Conservation (phyloP, 2,888 invertebrate genomes). For the Eupithecia subumbrata region DNA sequence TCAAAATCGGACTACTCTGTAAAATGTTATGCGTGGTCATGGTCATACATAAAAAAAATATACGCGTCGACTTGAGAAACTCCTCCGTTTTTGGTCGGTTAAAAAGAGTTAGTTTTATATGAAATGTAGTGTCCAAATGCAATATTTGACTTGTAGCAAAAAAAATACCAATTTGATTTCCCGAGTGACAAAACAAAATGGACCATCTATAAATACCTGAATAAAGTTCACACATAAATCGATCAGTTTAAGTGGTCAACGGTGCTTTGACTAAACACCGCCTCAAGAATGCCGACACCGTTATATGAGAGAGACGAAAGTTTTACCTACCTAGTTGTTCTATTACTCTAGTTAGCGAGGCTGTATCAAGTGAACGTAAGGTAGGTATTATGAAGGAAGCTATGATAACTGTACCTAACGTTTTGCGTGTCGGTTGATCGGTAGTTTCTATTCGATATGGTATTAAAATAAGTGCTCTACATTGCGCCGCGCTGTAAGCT, state of each 20-base stretch:
- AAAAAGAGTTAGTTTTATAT: neutral
- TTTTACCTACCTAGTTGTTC: slow-evolving; percentile 51
- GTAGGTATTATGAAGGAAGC: slow-evolving; percentile 7
- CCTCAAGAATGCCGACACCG: slow-evolving; percentile 60
- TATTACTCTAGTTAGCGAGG: slow-evolving; percentile 46
- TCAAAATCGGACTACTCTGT: no score
- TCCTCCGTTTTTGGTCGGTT: no score
- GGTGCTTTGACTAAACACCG: slow-evolving; percentile 40
- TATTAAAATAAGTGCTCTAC: neutral
- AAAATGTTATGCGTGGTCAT: no score
- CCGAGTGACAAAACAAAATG: neutral
- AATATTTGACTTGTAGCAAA: neutral
- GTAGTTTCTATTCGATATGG: neutral
- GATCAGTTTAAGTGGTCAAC: slow-evolving; percentile 54
- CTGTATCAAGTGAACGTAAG: slow-evolving; percentile 8
- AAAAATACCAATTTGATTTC: neutral
- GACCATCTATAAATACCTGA: neutral
- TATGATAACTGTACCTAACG: slow-evolving; percentile 21
- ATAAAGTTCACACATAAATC: slow-evolving; percentile 39
- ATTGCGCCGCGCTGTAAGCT: neutral
- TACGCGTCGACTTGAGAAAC: no score
- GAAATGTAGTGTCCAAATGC: neutral
- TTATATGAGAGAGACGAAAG: slow-evolving; percentile 62
- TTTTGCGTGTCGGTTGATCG: slow-evolving; percentile 13
- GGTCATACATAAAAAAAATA: no score